These are phyloP conservation scores for Pammene fasciana DNA, from an alignment of 2,888 invertebrate genomes.

Conservation along the genomic window DNA sequence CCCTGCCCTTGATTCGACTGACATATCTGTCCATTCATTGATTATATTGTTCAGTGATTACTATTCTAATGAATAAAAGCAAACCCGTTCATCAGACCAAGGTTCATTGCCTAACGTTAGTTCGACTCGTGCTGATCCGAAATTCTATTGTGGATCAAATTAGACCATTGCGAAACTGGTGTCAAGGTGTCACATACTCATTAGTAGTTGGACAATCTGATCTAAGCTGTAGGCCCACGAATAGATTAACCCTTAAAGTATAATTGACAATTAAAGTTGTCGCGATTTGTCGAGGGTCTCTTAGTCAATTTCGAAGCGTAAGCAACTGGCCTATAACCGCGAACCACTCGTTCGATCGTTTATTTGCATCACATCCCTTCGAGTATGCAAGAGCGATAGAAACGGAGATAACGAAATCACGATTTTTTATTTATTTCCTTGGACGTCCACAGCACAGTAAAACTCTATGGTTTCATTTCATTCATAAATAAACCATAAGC, in stretches of 20 bases:
- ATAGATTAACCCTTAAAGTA: not conserved
- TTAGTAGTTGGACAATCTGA: slow-evolving; percentile 3
- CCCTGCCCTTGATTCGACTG: slow-evolving; percentile 1
- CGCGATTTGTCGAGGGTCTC: too few species aligned
- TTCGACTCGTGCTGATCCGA: slow-evolving; percentile 8
- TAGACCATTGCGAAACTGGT: slow-evolving; percentile 12
- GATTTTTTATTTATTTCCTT: too few species aligned
- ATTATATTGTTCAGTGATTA: not conserved
- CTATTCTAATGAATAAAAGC: slow-evolving; percentile 23
- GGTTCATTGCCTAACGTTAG: slow-evolving; percentile 10
- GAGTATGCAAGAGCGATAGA: too few species aligned
- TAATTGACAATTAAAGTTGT: too few species aligned
- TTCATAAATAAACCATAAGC: too few species aligned
- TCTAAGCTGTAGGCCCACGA: not conserved
- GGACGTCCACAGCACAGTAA: too few species aligned
- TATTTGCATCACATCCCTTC: too few species aligned
- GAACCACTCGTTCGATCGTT: too few species aligned
- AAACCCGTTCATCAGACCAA: slow-evolving; percentile 19
- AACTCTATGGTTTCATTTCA: too few species aligned
- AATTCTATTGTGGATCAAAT: slow-evolving; percentile 24
- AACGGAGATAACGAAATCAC: too few species aligned
- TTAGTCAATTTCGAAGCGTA: too few species aligned
- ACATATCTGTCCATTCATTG: slow-evolving; percentile 1
- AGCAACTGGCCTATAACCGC: too few species aligned
- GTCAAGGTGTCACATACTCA: slow-evolving; percentile 27